Base-by-base conservation (phyloP, 2,113 vertebrate species). In the Syngnathus typhle region DNA sequence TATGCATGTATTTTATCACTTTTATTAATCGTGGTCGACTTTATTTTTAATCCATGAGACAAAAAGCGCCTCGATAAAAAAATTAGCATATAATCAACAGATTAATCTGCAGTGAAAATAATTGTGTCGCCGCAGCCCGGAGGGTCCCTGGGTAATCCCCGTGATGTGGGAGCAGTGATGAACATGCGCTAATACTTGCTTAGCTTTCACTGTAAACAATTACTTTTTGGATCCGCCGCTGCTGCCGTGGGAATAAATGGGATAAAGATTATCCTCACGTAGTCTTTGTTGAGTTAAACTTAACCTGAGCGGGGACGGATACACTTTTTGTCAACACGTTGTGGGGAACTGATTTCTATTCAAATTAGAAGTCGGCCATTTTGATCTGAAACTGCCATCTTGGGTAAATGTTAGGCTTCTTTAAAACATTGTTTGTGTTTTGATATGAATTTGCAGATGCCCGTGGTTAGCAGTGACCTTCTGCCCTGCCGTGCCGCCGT, bases 381-480 rank as follows among this genome's bases (percentile, higher is more conserved):
- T 32, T 32, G 27, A 32, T 32, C 27, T 32, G 27, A 32, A 32
- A 32, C 27, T 32, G 27, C 27, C 27, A 32, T 32, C 3, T 32
- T 32, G 27, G 27, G 27, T 27, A 27, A 27, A 27, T 27, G 27
- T 46, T 11, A 11, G 10, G 43, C 43, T 46, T 46, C 43, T 1
- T 15, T 0, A 13, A 11, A 46, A 5, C 7, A 9, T 43, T 43
- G 1, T 47, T 47, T 15, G 6, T 47, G 7, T 52, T 75, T 43
- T 7, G n/a, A 3, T 68, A 19, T 78, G 56, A 71, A 44, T 52
- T 71, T 70, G 62, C 85, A 98, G 96, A 93, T 98, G 96, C 81
- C 96, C 96, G 7, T 98, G 96, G 96, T 79, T 98, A 84, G 94
- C 94, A 11, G 91, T 91, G 83, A 92, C 93, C 46, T 89, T 98